These are phyloP conservation scores for Spilosoma lubricipeda DNA, from an alignment of 2,888 invertebrate species.

Conservation along the genomic window DNA sequence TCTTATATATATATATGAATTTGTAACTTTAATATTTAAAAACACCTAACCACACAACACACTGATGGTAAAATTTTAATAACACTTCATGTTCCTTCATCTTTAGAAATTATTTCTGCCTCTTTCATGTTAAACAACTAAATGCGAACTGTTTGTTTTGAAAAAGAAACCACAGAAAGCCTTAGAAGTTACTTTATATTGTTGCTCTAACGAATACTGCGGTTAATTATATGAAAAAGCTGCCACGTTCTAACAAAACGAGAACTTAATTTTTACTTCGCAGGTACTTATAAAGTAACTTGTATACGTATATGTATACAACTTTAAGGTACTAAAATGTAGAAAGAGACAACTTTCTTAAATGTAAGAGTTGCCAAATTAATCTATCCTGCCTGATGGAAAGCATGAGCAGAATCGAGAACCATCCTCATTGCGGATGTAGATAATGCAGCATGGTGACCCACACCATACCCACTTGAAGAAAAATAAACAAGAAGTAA, in stretches of 20 bases:
- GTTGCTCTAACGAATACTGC: conserved; percentile 1
- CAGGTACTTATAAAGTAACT: neutral
- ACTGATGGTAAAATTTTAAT: neutral
- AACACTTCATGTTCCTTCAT: neutral
- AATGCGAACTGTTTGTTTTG: neutral
- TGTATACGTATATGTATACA: neutral
- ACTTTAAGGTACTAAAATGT: neutral
- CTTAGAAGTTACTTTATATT: conserved; percentile 3
- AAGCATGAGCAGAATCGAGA: too few species aligned
- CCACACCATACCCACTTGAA: neutral
- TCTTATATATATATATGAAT: too few species aligned
- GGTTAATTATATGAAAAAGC: conserved; percentile 12
- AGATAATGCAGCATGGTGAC: too few species aligned
- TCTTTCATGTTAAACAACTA: neutral
- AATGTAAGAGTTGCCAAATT: too few species aligned
- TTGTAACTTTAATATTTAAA: neutral
- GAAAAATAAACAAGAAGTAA: conserved; percentile 60
- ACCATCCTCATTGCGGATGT: too few species aligned
- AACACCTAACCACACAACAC: neutral
- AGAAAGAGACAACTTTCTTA: too few species aligned
- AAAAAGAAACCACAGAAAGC: neutral
- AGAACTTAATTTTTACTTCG: neutral
- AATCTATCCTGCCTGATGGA: too few species aligned
- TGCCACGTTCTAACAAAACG: neutral
- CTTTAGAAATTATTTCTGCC: neutral